Base-by-base conservation (phyloP, 2,113 vertebrate species). In the Eupsittula cactorum region DNA sequence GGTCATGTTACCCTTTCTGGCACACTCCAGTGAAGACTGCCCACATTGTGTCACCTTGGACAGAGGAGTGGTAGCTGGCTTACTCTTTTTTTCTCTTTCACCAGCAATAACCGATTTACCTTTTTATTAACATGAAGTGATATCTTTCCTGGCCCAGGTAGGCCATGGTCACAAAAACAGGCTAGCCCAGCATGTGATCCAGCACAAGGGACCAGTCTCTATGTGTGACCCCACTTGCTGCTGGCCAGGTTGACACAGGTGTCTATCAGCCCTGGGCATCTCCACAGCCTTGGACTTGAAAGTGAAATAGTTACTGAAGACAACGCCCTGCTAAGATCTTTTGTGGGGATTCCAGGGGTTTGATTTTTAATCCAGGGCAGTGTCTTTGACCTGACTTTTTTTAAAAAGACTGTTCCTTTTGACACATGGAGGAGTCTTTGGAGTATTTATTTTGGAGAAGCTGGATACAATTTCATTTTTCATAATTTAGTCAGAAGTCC, bases 181-280 rank as follows among this genome's bases (percentile, higher is more conserved):
- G 65, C 44, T 33, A n/a, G 23, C 35, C 52, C 41, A 42, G 60
- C 8, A 16, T 4, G 25, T 9, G 14, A 25, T n/a, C n/a, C 47
- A 10, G 15, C 53, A 33, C 21, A 52, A 78, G 33, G 64, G 23
- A 37, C 10, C 49, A 18, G 55, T 10, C 10, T 52, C 55, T 17
- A 1, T 1, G 12, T 12, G 15, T 20, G 41, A 42, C 49, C 31
- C 2, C 4, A 7, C 19, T 39, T 0, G 0, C 64, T 87, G 86
- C 69, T 69, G 31, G 35, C n/a, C 62, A 33, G 18, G 16, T n/a
- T 78, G 69, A 19, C 68, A 13, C 10, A 31, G 35, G 25, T 4
- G 25, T 82, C 55, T 52, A 7, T 20, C 50, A 68, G 67, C 50
- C 75, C 52, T 18, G 42, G 18, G 25, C 29, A 33, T 27, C 42